Evolutionary conservation across 2,888 invertebrate genomes (phyloP).

Genomic region (Phengaris arion): DNA sequence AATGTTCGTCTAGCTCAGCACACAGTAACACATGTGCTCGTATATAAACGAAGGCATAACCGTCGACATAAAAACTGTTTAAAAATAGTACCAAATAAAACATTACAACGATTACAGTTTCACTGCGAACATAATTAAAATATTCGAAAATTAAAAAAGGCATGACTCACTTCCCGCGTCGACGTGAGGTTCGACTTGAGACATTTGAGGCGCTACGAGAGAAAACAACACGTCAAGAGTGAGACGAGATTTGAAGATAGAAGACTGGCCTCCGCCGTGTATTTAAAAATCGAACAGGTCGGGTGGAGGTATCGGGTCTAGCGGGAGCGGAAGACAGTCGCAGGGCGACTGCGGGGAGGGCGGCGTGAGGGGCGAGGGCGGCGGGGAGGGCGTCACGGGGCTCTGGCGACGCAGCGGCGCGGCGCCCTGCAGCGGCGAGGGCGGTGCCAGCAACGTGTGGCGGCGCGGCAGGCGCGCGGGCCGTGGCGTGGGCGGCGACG

Average conservation of each 20-base stretch:
- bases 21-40: too few species aligned
- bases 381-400: constrained; percentile 51
- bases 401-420: constrained; percentile 42
- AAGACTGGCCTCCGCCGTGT: neutral
- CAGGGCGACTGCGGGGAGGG: constrained; percentile 52
- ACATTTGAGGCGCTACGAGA: neutral
- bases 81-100: constrained; percentile 7
- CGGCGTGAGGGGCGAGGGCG: constrained; percentile 43
- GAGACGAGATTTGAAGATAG: constrained; percentile 6
- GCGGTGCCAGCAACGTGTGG: constrained; percentile 45
- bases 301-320: constrained; percentile 42
- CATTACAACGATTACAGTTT: constrained; percentile 31
- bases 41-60: too few species aligned
- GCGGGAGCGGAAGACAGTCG: neutral
- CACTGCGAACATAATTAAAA: neutral
- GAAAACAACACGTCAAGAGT: constrained; percentile 1
- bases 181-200: neutral
- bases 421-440: constrained; percentile 41
- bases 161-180: neutral
- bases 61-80: neutral
- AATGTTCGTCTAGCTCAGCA: too few species aligned
- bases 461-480: constrained; percentile 36
- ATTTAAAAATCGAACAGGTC: constrained; percentile 67
- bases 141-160: constrained; percentile 21
- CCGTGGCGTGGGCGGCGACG: constrained; percentile 45